These are phyloP conservation scores for Leucopternis melanops DNA, from an alignment of 2,113 vertebrate species.

Conservation along the genomic window DNA sequence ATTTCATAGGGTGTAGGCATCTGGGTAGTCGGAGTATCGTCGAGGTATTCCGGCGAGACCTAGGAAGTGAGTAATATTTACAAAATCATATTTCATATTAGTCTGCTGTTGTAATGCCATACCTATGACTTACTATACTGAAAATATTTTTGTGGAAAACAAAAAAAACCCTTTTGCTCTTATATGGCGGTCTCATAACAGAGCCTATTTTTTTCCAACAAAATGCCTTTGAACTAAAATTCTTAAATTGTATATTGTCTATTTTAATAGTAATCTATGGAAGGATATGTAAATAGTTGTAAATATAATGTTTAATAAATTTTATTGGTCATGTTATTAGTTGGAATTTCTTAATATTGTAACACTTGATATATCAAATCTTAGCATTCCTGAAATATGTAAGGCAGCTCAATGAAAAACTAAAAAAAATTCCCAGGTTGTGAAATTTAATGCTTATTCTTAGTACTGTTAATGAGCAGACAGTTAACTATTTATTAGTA, in stretches of 20 bases:
- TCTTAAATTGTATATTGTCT: conserved; percentile 97
- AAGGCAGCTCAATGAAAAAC: conserved; percentile 3
- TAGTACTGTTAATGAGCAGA: neutral
- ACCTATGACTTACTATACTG: conserved; percentile 64
- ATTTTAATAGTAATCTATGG: conserved; percentile 99
- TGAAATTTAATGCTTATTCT: neutral
- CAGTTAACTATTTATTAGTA: conserved; percentile 47
- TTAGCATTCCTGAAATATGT: neutral
- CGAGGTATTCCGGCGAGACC: too few species aligned
- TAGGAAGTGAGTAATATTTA: too few species aligned
- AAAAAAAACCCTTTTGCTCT: conserved; percentile 76
- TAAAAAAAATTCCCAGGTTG: neutral
- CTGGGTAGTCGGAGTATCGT: too few species aligned
- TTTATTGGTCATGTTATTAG: conserved; percentile 94
- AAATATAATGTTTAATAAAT: conserved; percentile 99
- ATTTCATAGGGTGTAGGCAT: too few species aligned
- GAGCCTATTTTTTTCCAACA: conserved; percentile 89
- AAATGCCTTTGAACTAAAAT: conserved; percentile 97
- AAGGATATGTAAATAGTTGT: conserved; percentile 96
- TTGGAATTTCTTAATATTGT: conserved; percentile 63
- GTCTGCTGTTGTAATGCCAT: conserved; percentile 70
- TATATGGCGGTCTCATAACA: conserved; percentile 81
- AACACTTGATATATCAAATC: conserved; percentile 32
- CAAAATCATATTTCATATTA: conserved; percentile 72
- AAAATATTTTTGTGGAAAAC: conserved; percentile 81